A percentile compares a stretch with the other conserved stretches of the same genome.
Evolutionary conservation across 2,797 vertebrate species (phyloP).

Genomic region (Meriones psammophilus): DNA sequence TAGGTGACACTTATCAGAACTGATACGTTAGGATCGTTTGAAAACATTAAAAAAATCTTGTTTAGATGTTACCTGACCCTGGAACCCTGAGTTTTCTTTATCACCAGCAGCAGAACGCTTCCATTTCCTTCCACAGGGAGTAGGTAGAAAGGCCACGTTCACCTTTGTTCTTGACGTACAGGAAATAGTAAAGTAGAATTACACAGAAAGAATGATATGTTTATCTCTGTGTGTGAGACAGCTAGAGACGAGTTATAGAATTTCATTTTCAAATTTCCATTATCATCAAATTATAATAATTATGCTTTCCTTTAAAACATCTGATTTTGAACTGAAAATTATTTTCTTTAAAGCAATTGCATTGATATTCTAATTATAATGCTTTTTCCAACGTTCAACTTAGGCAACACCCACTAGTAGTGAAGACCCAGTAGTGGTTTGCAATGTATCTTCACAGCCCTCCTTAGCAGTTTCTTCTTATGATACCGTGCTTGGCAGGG

Average conservation of each 20-base stretch:
- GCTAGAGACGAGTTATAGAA: not conserved
- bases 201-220: not conserved
- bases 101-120: not conserved
- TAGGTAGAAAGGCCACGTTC: not conserved
- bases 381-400: not conserved
- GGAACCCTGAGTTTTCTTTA: not conserved
- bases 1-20: not conserved
- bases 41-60: not conserved
- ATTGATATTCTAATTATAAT: not conserved
- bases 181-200: not conserved
- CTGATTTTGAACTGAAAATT: not conserved
- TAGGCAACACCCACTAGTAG: not conserved
- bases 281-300: not conserved
- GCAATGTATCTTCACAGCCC: not conserved
- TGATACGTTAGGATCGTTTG: not conserved
- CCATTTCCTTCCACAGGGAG: not conserved
- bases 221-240: not conserved
- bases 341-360: not conserved
- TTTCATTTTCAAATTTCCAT: not conserved
- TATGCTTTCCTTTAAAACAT: not conserved
- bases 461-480: not conserved
- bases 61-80: not conserved
- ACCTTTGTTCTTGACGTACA: not conserved
- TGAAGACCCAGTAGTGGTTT: not conserved
- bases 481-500: not conserved